Conservation (phyloP, 2,888 invertebrate genomes). For the Diploptera punctata region DNA sequence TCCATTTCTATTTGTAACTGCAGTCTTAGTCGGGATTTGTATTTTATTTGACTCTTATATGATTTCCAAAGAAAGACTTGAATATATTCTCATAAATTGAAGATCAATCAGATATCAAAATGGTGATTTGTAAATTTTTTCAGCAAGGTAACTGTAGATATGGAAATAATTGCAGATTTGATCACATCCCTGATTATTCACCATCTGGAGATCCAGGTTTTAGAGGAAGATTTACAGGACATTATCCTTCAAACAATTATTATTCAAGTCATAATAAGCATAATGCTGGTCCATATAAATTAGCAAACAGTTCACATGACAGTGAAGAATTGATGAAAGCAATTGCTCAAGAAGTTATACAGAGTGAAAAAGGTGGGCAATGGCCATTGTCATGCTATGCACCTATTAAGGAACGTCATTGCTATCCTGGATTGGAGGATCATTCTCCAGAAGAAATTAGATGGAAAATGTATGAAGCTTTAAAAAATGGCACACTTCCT, state of each 20-base stretch:
- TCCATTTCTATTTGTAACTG: not conserved
- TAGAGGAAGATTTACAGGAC: not conserved
- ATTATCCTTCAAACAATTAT: not conserved
- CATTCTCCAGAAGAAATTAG: constrained; percentile 83
- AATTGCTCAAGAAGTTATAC: constrained; percentile 61
- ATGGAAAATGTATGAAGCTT: constrained; percentile 48
- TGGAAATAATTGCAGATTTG: constrained; percentile 70
- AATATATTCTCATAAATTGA: not conserved
- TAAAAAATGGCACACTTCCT: constrained; percentile 27
- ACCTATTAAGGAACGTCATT: constrained; percentile 75
- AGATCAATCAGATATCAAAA: not conserved
- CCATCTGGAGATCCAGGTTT: not conserved
- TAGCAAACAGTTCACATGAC: not conserved
- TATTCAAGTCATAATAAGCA: not conserved
- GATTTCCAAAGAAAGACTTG: not conserved
- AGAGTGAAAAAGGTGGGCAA: constrained; percentile 73
- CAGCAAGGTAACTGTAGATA: constrained; percentile 72
- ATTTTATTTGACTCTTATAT: not conserved
- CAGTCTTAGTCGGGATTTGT: not conserved
- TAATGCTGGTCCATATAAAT: not conserved
- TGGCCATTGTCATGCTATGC: constrained; percentile 83
- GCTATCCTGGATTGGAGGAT: constrained; percentile 76
- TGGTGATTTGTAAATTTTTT: constrained; percentile 68
- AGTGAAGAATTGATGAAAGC: constrained; percentile 33
- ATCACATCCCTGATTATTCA: constrained; percentile 56